phyloP scores from a whole-genome alignment of 2,888 invertebrate species.

The Hecatera dysodea region DNA sequence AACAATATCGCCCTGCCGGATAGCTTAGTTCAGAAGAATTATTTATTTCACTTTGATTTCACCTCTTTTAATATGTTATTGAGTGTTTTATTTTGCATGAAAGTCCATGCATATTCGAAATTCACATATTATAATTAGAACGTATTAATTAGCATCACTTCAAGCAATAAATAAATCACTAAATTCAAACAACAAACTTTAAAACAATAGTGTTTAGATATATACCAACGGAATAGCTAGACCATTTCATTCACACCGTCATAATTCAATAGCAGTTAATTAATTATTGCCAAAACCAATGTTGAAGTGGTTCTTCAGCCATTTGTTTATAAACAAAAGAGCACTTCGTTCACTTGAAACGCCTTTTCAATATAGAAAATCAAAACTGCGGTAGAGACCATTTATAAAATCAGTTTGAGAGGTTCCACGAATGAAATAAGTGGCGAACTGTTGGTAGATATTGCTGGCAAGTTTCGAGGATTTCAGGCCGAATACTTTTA shows the following conservation, averaged over 20 bases:
- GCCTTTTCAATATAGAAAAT: constrained; percentile 79
- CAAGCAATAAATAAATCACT: constrained; percentile 13
- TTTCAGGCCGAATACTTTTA: constrained; percentile 6
- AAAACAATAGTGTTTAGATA: constrained; percentile 22
- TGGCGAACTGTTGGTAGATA: constrained; percentile 17
- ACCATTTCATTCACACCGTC: constrained; percentile 25
- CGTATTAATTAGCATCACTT: too few species aligned
- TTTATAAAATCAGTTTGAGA: constrained; percentile 74
- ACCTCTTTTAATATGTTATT: too few species aligned
- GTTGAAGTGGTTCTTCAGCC: constrained; percentile 33
- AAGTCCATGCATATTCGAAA: too few species aligned
- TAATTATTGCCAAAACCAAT: constrained; percentile 74
- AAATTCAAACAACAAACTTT: background rate
- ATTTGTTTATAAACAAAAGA: constrained; percentile 73
- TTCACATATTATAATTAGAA: too few species aligned
- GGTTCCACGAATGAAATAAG: constrained; percentile 27
- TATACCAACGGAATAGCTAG: constrained; percentile 17
- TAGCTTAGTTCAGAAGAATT: too few species aligned
- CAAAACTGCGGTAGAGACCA: constrained; percentile 72
- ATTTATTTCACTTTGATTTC: too few species aligned
- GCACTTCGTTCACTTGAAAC: constrained; percentile 64
- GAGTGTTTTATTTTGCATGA: too few species aligned
- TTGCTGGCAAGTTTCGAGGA: constrained; percentile 29
- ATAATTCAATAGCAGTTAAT: constrained; percentile 68
- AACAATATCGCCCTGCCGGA: too few species aligned